Conservation (phyloP, 2,113 vertebrate species). For the Riparia riparia region DNA sequence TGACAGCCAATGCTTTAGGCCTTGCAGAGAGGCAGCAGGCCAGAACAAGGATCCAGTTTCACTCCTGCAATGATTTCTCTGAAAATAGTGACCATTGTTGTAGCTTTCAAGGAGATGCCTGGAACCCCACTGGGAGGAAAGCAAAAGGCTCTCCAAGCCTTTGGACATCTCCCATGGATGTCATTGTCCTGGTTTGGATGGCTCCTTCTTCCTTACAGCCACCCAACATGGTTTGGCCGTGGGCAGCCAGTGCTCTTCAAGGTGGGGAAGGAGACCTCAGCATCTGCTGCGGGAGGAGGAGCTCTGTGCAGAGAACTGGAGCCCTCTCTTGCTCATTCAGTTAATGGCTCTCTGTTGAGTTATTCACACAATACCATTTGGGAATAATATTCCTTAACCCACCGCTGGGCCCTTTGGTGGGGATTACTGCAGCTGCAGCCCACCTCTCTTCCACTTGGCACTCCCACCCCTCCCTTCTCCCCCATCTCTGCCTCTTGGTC, state of each 20-base stretch:
- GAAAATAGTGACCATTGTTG: neutral
- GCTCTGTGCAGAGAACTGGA: neutral
- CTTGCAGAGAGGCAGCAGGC: neutral
- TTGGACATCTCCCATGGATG: neutral
- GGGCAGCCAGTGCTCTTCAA: neutral
- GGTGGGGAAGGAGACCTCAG: neutral
- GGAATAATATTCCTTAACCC: neutral
- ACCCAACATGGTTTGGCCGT: neutral
- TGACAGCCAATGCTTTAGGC: neutral
- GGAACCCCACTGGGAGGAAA: neutral
- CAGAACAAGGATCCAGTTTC: neutral
- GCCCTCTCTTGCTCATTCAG: neutral
- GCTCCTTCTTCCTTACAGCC: neutral
- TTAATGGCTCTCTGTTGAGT: neutral
- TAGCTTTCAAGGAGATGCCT: neutral
- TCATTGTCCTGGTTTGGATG: neutral
- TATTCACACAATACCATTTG: neutral
- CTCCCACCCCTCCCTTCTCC: neutral
- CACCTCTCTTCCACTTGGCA: neutral
- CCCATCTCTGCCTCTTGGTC: neutral
- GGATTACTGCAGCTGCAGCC: neutral
- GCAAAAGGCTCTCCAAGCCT: neutral
- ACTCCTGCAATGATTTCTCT: neutral
- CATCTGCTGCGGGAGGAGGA: fast-evolving
- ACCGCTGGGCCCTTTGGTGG: neutral